A percentile compares a stretch with the other conserved stretches of the same genome.
Conservation (phyloP, 1,140 invertebrate species). For the Bacillus rossius region DNA sequence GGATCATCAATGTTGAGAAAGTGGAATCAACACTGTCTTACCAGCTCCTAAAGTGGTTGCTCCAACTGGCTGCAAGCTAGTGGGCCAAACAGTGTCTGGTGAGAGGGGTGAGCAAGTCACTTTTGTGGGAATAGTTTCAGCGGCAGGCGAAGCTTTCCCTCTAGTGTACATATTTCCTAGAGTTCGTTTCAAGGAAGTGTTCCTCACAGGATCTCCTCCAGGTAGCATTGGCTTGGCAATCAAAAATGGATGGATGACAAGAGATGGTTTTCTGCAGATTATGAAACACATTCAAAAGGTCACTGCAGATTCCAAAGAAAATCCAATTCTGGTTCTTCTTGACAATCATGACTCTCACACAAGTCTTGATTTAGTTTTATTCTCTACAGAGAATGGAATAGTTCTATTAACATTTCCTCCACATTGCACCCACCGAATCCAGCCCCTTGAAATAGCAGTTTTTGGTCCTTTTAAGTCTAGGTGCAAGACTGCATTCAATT, state of each 20-base stretch:
- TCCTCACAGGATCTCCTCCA: conserved; percentile 30
- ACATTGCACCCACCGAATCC: conserved; percentile 36
- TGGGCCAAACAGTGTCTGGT: conserved; percentile 37
- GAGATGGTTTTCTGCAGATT: conserved; percentile 40
- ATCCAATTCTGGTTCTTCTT: conserved; percentile 19
- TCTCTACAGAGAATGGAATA: conserved; percentile 29
- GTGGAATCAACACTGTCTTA: conserved; percentile 42
- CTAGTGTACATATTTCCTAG: conserved; percentile 35
- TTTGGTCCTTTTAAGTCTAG: conserved; percentile 35
- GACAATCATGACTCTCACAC: conserved; percentile 29
- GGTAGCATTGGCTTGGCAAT: conserved; percentile 21
- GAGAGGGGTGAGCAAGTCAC: conserved; percentile 37
- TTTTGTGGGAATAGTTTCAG: conserved; percentile 33
- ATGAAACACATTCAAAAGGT: conserved; percentile 39
- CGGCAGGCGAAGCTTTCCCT: conserved; percentile 31
- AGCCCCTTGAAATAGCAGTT: conserved; percentile 38
- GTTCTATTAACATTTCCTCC: conserved; percentile 31
- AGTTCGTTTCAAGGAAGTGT: conserved; percentile 28
- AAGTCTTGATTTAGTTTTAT: neutral
- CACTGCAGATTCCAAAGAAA: conserved; percentile 19
- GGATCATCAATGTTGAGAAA: conserved; percentile 43
- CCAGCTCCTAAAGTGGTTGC: conserved; percentile 39
- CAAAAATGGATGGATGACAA: conserved; percentile 43
- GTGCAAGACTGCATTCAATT: conserved; percentile 41
- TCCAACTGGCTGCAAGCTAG: conserved; percentile 34